A percentile compares a stretch with the other conserved stretches of the same genome.
Conservation (phyloP, 1,140 invertebrate genomes). For the Formica selysi region DNA sequence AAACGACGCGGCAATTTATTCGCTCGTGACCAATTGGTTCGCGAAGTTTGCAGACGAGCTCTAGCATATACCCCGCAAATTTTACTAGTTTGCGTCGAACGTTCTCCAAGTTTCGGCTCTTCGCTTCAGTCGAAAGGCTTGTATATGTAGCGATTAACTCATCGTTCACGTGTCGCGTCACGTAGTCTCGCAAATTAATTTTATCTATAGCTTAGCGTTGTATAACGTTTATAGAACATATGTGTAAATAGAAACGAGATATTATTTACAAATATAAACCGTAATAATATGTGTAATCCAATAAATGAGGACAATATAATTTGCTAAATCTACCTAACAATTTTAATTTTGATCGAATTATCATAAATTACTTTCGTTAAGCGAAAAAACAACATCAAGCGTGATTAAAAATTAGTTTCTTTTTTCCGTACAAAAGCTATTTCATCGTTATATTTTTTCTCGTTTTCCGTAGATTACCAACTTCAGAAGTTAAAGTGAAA, state of each 20-base stretch:
- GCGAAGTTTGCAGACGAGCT: constrained; percentile 39
- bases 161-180: not conserved
- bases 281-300: not conserved
- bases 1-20: constrained; percentile 61
- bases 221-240: not conserved
- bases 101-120: not conserved
- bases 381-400: not conserved
- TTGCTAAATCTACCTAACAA: not conserved
- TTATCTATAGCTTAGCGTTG: not conserved
- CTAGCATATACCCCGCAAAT: constrained; percentile 31
- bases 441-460: not conserved
- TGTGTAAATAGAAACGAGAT: not conserved
- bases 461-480: not conserved
- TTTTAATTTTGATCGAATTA: not conserved
- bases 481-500: not conserved
- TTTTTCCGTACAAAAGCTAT: too few relatives aligned
- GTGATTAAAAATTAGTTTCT: too few relatives aligned
- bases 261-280: not conserved
- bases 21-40: constrained; percentile 44
- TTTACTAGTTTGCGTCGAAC: constrained; percentile 39
- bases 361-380: not conserved
- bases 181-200: not conserved
- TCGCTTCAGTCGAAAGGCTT: not conserved
- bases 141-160: not conserved
- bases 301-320: not conserved